Conservation (phyloP, 1,140 invertebrate species). For the Saccostrea echinata region DNA sequence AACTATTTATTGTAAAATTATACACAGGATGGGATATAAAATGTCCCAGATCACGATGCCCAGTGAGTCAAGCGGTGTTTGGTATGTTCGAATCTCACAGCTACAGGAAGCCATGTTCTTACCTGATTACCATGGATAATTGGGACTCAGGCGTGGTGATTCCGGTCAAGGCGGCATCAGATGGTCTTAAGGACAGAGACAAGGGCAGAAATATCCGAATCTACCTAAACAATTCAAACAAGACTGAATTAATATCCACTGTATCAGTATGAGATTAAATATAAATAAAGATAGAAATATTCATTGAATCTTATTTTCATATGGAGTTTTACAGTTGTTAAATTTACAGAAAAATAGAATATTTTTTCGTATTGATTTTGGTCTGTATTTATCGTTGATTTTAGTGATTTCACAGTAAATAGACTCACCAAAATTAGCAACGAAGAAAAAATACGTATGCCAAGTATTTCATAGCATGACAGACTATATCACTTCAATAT, state of each 20-base stretch:
- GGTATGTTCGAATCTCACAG: conserved; percentile 47
- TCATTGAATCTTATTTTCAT: too few relatives aligned
- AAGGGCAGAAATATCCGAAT: conserved; percentile 59
- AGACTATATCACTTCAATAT: too few relatives aligned
- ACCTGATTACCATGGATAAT: conserved; percentile 58
- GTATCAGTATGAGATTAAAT: not conserved
- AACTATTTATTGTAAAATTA: too few relatives aligned
- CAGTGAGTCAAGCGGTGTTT: conserved; percentile 67
- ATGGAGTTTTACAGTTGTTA: too few relatives aligned
- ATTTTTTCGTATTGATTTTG: too few relatives aligned
- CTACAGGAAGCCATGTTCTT: conserved; percentile 56
- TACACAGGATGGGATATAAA: conserved; percentile 56
- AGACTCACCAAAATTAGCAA: too few relatives aligned
- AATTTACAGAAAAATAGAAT: too few relatives aligned
- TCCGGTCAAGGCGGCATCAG: conserved; percentile 63
- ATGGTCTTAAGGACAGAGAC: conserved; percentile 65
- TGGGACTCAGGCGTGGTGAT: conserved; percentile 58
- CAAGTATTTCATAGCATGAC: too few relatives aligned
- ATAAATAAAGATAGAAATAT: too few relatives aligned
- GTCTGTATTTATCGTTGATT: too few relatives aligned
- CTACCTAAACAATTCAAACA: conserved; percentile 33
- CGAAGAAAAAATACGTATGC: too few relatives aligned
- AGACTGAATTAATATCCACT: not conserved
- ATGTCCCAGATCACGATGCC: conserved; percentile 55
- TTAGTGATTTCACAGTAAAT: too few relatives aligned